These are phyloP conservation scores for Bucorvus abyssinicus DNA, from an alignment of 2,797 vertebrate genomes.

Conservation along the genomic window DNA sequence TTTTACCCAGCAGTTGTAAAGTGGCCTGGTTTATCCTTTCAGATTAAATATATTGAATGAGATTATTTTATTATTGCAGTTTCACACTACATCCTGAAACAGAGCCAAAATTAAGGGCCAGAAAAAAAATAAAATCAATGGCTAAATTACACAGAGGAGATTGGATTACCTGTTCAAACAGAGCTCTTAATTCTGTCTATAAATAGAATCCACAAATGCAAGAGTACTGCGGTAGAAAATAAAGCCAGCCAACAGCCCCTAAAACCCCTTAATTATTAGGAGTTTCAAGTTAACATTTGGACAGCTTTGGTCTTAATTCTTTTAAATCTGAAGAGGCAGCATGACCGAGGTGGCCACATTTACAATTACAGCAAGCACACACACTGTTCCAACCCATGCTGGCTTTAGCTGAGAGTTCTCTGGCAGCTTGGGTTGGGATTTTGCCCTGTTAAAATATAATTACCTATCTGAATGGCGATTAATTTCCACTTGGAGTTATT, in stretches of 20 bases:
- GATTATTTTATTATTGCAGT: constrained; percentile 29
- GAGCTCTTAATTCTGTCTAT: constrained; percentile 20
- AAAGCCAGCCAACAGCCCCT: constrained; percentile 11
- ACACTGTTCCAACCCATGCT: neutral
- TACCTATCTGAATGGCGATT: neutral
- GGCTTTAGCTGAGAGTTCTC: constrained; percentile 25
- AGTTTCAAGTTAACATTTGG: constrained; percentile 61
- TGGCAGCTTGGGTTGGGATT: constrained; percentile 38
- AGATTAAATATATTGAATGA: neutral
- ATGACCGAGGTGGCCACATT: neutral
- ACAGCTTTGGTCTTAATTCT: constrained; percentile 53
- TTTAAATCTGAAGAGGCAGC: constrained; percentile 49
- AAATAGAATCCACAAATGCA: constrained; percentile 46
- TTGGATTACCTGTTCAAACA: constrained; percentile 59
- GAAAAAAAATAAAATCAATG: neutral
- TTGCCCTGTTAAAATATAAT: constrained; percentile 49
- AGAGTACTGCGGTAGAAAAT: constrained; percentile 3
- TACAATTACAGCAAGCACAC: constrained; percentile 28
- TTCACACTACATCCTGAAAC: neutral
- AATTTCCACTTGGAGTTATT: constrained; percentile 19
- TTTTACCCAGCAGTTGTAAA: neutral
- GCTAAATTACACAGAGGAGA: constrained; percentile 43
- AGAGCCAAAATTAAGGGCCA: constrained; percentile 16
- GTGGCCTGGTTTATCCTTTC: neutral
- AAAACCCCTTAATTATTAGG: constrained; percentile 53